These are phyloP conservation scores for Calephelis nemesis DNA, from an alignment of 1,140 invertebrate genomes.

Conservation along the genomic window DNA sequence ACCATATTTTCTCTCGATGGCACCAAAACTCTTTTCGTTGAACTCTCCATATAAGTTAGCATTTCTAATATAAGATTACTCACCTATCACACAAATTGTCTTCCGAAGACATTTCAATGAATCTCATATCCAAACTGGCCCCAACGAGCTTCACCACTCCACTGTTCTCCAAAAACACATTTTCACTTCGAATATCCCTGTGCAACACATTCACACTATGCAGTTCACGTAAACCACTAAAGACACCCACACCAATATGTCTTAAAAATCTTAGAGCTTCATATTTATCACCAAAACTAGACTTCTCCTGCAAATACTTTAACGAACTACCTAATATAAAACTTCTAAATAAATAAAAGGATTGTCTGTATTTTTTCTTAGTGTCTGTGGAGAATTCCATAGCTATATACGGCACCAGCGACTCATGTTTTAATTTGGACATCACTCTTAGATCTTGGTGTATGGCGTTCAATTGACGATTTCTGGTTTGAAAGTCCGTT, in stretches of 20 bases:
- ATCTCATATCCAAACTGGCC: constrained; percentile 49
- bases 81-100: constrained; percentile 60
- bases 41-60: not conserved
- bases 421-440: constrained; percentile 82
- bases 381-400: constrained; percentile 81
- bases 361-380: constrained; percentile 67
- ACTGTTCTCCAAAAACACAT: constrained; percentile 54
- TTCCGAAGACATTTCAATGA: constrained; percentile 51
- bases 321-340: constrained; percentile 76
- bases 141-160: constrained; percentile 62
- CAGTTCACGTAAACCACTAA: constrained; percentile 81
- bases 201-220: constrained; percentile 56
- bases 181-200: constrained; percentile 58
- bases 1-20: no score
- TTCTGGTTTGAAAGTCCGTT: constrained; percentile 52
- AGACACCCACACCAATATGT: constrained; percentile 82
- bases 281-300: constrained; percentile 64
- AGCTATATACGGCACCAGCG: constrained; percentile 85
- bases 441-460: constrained; percentile 87
- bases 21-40: no score
- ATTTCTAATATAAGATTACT: constrained; percentile 29
- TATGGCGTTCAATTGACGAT: constrained; percentile 74
- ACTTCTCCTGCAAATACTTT: constrained; percentile 47
- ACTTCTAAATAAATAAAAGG: constrained; percentile 82
- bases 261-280: constrained; percentile 82